Percentiles rank a stretch among this genome's conserved stretches.
Conservation (phyloP, 2,113 vertebrate genomes). For the cat (Felis catus) region DNA sequence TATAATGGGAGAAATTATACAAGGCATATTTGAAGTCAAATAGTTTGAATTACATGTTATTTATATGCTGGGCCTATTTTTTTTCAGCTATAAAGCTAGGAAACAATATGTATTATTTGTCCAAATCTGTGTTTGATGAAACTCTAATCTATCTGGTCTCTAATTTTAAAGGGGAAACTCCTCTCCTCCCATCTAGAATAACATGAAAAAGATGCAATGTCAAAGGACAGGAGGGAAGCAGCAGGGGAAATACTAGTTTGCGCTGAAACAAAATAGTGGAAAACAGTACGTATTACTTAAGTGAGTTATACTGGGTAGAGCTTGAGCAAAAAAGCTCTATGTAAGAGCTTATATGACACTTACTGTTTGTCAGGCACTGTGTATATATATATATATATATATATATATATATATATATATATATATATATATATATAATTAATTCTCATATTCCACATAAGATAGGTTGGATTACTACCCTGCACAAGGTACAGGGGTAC, state of each 20-base stretch:
- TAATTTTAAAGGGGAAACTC: not conserved
- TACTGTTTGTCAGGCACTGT: not conserved
- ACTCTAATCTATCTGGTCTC: not conserved
- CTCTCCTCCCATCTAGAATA: not conserved
- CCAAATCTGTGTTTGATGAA: slow-evolving; percentile 11
- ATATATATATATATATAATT: not conserved
- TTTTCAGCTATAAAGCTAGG: not conserved
- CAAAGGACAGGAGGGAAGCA: not conserved
- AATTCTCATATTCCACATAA: not conserved
- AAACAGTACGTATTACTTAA: not conserved
- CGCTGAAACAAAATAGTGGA: not conserved
- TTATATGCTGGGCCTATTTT: not conserved
- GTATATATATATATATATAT: too few relatives aligned
- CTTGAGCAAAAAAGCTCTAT: not conserved
- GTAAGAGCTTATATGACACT: not conserved
- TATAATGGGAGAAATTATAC: not conserved
- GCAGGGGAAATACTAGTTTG: not conserved
- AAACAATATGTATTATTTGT: not conserved
- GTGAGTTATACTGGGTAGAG: not conserved
- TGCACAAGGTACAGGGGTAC: not conserved
- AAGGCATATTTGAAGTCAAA: not conserved
- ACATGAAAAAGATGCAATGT: not conserved
- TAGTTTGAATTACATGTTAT: not conserved
- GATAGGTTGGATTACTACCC: not conserved
- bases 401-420: too few relatives aligned